Base-by-base conservation (phyloP, 37 sponge, comb jelly and placozoan genomes). In the Ephydatia muelleri region DNA sequence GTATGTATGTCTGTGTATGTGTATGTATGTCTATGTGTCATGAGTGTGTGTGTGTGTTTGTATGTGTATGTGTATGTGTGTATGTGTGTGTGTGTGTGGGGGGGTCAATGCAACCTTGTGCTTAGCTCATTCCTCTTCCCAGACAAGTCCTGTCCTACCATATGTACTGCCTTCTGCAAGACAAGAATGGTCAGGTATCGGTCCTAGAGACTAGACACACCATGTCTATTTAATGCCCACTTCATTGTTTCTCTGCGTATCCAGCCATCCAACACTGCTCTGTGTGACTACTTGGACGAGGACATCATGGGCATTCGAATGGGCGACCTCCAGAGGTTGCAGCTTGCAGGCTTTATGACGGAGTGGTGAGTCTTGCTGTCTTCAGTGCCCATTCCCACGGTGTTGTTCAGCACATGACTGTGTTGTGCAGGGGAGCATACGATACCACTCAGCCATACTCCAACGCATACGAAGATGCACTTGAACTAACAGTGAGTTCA, bases 291-390 rank as follows among this genome's bases (percentile, higher is more conserved):
- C 9, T 37, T 69, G 5, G 91, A 90, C 34, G n/a, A 88, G 34
- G 83, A 84, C 3, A 67, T 87, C 0, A 47, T 91, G 21, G 66
- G 77, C 5, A 85, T 90, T 27, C 33, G 91, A 38, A 70, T 79
- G 75, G n/a, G 30, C 16, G 94, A 94, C 47, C 65, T 74, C 13
- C 32, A 90, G 68, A 94, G 86, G 38, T 80, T 94, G 29, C 82
- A 83, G 38, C 80, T 84, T 16, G 94, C 88, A 49, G 91, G 88
- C 0, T 94, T 94, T 71, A 81, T 94, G 83, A 94, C 94, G 48
- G 94, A 94, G 71, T 94, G 92, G 89, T 87, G 67, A 40, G 67
- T 66, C 5, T 28, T 3, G 13, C 3, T 81, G 28, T 32, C 32
- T 4, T 64, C 2, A 3, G 19, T 22, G 38, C 11, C n/a, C 25